Evolutionary conservation across 1,140 invertebrate species (phyloP).

Genomic region (Uloborus diversus): DNA sequence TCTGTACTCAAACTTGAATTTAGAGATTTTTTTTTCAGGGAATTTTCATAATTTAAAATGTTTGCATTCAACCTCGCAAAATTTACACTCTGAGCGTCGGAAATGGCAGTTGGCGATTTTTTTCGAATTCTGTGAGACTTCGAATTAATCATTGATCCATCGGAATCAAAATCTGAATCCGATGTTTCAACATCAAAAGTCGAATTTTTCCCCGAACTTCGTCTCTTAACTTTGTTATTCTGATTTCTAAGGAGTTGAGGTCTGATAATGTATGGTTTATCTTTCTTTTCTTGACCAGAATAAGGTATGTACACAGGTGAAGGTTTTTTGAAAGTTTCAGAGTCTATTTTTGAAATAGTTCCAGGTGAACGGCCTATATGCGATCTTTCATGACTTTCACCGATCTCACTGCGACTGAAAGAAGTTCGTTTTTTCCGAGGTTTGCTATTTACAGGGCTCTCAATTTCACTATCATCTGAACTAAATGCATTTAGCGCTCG

Average conservation of each 20-base stretch:
- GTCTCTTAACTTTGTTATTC: background rate
- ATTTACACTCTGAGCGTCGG: background rate
- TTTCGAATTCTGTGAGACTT: background rate
- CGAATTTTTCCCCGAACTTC: background rate
- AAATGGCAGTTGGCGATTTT: background rate
- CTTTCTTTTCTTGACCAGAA: background rate
- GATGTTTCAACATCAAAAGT: slow-evolving; percentile 36
- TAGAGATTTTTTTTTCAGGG: slow-evolving; percentile 17
- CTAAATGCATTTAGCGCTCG: slow-evolving; percentile 28
- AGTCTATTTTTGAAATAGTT: slow-evolving; percentile 3
- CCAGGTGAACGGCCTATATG: slow-evolving; percentile 5
- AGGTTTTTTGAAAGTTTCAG: slow-evolving; percentile 36
- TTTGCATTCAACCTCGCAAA: background rate
- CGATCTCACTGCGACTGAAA: background rate
- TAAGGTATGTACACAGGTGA: slow-evolving; percentile 1
- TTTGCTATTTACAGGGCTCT: background rate
- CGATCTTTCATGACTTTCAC: slow-evolving; percentile 9
- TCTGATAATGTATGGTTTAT: background rate
- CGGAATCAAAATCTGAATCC: slow-evolving; percentile 33
- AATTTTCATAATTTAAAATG: background rate
- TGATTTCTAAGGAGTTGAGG: background rate
- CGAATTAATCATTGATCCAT: background rate
- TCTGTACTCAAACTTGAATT: slow-evolving; percentile 1
- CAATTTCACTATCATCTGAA: slow-evolving; percentile 44
- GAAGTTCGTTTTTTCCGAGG: slow-evolving; percentile 3